These are phyloP conservation scores for Craniophora ligustri DNA, from an alignment of 2,888 invertebrate genomes.

Conservation along the genomic window DNA sequence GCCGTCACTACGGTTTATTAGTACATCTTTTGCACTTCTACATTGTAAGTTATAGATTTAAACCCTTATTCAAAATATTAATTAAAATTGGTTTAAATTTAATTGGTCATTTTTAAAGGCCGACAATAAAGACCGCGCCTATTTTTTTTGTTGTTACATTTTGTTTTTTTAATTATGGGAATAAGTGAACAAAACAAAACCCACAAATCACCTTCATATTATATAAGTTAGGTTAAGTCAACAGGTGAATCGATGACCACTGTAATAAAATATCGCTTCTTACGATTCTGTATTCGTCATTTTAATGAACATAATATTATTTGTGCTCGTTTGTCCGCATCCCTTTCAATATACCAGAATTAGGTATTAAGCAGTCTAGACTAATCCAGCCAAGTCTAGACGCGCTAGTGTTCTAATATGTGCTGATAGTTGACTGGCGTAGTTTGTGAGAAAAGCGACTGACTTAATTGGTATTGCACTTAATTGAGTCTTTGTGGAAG, in stretches of 20 bases:
- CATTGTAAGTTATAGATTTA: too few relatives aligned
- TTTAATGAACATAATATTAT: neutral
- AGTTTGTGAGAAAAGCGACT: neutral
- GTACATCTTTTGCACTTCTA: too few relatives aligned
- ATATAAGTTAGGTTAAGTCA: too few relatives aligned
- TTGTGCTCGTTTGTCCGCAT: neutral
- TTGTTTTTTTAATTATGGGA: too few relatives aligned
- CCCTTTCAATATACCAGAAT: neutral
- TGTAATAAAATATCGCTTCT: neutral
- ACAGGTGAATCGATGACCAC: neutral
- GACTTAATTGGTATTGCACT: neutral
- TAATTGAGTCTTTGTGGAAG: neutral
- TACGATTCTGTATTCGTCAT: neutral
- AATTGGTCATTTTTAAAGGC: too few relatives aligned
- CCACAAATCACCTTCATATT: too few relatives aligned
- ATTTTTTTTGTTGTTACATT: too few relatives aligned
- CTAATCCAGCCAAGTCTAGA: slow-evolving; percentile 25
- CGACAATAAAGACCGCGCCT: too few relatives aligned
- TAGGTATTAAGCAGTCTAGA: slow-evolving; percentile 1
- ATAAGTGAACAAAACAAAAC: too few relatives aligned
- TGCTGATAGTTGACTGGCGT: neutral
- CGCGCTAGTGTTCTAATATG: neutral
- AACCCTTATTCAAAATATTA: too few relatives aligned
- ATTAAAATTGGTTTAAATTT: too few relatives aligned
- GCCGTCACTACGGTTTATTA: too few relatives aligned